Conservation (phyloP, 2,797 vertebrate species). For the Lepus townsendii region DNA sequence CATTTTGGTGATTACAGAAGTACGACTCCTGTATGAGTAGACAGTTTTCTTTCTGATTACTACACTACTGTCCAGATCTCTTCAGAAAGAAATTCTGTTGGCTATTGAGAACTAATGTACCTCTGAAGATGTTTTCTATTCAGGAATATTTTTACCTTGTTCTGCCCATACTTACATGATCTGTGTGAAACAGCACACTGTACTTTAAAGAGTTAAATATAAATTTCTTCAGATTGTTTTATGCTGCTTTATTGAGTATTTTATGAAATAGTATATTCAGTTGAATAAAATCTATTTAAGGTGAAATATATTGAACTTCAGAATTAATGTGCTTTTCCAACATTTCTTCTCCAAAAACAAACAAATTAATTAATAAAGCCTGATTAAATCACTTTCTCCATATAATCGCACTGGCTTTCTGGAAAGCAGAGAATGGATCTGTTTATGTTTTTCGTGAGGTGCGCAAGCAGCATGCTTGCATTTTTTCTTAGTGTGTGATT, state of each 20-base stretch:
- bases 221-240: conserved; percentile 38
- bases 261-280: background rate
- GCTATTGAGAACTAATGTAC: background rate
- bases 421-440: conserved; percentile 18
- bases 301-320: conserved; percentile 50
- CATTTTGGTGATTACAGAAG: background rate
- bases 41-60: background rate
- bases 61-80: background rate
- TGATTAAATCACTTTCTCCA: conserved; percentile 57
- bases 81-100: conserved; percentile 21
- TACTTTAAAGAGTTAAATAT: background rate
- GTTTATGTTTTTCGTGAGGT: conserved; percentile 48
- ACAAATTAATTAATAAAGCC: conserved; percentile 58
- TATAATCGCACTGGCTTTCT: background rate
- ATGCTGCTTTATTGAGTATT: conserved; percentile 47
- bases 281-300: conserved; percentile 25
- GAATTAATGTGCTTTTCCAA: conserved; percentile 24
- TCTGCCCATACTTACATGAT: background rate
- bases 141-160: background rate
- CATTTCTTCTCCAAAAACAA: background rate
- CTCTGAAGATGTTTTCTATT: background rate
- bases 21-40: background rate
- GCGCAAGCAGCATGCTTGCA: background rate
- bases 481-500: conserved; percentile 59
- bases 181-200: background rate